Evolutionary conservation across 2,113 vertebrate species (phyloP).

Genomic region (Ciconia stormi): DNA sequence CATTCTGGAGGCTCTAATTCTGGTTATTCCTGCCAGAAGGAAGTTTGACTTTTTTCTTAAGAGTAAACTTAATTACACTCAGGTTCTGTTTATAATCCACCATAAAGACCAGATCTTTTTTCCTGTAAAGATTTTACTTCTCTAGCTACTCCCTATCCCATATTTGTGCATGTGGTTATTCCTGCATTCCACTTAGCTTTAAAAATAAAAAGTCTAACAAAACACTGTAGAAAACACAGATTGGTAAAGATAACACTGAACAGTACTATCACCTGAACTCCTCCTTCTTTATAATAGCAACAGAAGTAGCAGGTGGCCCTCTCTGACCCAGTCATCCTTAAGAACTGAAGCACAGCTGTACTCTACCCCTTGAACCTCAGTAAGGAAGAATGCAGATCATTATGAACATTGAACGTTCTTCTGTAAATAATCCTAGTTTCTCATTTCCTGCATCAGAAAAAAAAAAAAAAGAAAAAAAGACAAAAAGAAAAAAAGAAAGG

Average conservation of each 20-base stretch:
- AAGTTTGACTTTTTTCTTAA: neutral
- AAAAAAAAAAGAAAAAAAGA: too few relatives aligned
- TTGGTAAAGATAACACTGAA: neutral
- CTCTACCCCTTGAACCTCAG: neutral
- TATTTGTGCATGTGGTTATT: neutral
- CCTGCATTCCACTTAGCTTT: neutral
- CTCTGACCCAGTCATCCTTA: neutral
- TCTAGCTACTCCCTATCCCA: neutral
- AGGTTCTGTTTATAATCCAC: neutral
- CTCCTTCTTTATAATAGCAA: neutral
- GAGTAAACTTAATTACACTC: neutral
- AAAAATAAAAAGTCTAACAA: neutral
- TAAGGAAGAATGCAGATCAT: neutral
- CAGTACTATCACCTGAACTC: neutral
- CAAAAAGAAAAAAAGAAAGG: neutral
- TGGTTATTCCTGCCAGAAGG: neutral
- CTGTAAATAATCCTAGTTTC: neutral
- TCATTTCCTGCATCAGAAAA: neutral
- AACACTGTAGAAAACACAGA: neutral
- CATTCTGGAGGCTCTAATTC: neutral
- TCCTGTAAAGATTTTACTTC: neutral
- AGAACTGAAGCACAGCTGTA: neutral
- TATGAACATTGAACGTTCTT: neutral
- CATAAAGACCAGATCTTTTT: neutral
- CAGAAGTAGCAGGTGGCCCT: neutral